phyloP scores from a whole-genome alignment of 2,888 invertebrate genomes.

The Hoplodrina ambigua region DNA sequence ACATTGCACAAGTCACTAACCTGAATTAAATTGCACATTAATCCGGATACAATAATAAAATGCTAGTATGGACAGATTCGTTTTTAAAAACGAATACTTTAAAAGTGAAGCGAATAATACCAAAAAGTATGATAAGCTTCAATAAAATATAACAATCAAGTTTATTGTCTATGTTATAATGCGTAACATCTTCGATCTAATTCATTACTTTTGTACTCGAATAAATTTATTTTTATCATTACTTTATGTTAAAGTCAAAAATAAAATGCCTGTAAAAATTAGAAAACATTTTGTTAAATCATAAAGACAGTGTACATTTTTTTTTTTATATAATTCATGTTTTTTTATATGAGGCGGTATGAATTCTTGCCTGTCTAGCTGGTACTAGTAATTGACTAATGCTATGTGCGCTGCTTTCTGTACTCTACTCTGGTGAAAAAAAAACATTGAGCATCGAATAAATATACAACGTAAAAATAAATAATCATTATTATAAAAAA shows the following conservation, averaged over 20 bases:
- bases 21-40: neutral
- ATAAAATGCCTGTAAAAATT: neutral
- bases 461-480: conserved; percentile 60
- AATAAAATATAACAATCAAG: conserved; percentile 16
- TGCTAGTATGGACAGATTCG: neutral
- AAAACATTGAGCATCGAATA: conserved; percentile 59
- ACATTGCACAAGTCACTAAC: neutral
- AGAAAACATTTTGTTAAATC: conserved; percentile 4
- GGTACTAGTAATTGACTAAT: conserved; percentile 35
- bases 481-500: conserved; percentile 47
- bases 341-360: conserved; percentile 1
- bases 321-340: conserved; percentile 5
- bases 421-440: conserved; percentile 54
- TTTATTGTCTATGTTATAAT: conserved; percentile 29
- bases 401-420: conserved; percentile 14
- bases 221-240: neutral
- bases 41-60: neutral
- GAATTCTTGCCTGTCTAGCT: conserved; percentile 17
- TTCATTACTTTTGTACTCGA: conserved; percentile 26
- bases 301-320: conserved; percentile 9
- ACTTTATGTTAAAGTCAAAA: conserved; percentile 18
- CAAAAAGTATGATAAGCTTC: conserved; percentile 34
- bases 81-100: neutral
- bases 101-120: conserved; percentile 6
- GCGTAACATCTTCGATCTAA: neutral